Percentiles rank a stretch among this genome's conserved stretches.
Evolutionary conservation across 2,797 vertebrate genomes (phyloP).

Genomic region (Neosilurus mollespiculum): DNA sequence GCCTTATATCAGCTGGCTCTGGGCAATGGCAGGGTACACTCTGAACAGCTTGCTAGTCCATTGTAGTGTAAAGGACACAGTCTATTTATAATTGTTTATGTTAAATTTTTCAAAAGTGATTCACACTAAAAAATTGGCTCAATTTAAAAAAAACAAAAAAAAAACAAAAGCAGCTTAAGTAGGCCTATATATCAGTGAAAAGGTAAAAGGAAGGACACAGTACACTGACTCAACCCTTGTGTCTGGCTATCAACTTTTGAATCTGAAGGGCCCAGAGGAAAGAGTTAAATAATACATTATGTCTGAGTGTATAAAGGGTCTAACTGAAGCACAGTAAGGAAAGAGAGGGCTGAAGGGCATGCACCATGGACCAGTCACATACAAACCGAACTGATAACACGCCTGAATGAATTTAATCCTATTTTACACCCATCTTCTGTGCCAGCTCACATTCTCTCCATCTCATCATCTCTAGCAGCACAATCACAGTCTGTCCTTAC

Average conservation of each 20-base stretch:
- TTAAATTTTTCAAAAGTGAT: too few species aligned
- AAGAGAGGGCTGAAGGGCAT: conserved; percentile 31
- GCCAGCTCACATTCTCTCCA: conserved; percentile 61
- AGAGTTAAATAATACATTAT: conserved; percentile 27
- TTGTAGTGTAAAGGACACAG: too few species aligned
- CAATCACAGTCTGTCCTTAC: conserved; percentile 54
- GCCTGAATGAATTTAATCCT: conserved; percentile 52
- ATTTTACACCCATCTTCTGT: conserved; percentile 53
- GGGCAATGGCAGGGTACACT: too few species aligned
- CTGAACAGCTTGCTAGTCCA: too few species aligned
- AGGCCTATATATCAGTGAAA: background rate
- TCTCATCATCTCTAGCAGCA: conserved; percentile 43
- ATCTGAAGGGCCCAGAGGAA: conserved; percentile 14
- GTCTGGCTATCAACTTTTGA: background rate
- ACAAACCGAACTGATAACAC: conserved; percentile 40
- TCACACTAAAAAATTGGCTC: too few species aligned
- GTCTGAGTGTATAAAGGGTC: conserved; percentile 51
- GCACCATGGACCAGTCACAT: conserved; percentile 52
- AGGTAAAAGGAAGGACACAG: background rate
- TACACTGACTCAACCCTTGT: background rate
- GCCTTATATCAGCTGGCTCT: too few species aligned
- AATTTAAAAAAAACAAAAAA: too few species aligned
- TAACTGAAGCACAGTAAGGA: conserved; percentile 15
- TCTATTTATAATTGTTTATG: too few species aligned
- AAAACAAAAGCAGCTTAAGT: too few species aligned